phyloP scores from a whole-genome alignment of 2,888 invertebrate genomes.

The Oscheius onirici region DNA sequence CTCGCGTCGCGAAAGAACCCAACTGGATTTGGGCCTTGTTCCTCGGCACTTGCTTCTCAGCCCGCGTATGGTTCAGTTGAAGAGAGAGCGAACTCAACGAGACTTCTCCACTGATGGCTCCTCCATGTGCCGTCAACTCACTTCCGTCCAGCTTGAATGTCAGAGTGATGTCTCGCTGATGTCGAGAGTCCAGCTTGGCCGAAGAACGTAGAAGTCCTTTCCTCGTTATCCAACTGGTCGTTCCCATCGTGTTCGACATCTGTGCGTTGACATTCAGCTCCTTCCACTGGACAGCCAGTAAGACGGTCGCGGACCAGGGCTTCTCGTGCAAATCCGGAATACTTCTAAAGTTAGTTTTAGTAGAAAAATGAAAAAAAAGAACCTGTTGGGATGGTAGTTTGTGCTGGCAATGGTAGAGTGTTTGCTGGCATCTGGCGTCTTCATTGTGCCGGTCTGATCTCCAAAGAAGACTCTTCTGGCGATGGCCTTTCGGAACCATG shows the following conservation, averaged over 20 bases:
- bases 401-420: constrained; percentile 27
- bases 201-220: constrained; percentile 52
- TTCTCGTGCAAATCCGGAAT: constrained; percentile 16
- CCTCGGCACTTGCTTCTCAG: constrained; percentile 44
- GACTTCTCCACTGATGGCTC: constrained; percentile 95
- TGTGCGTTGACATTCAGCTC: constrained; percentile 92
- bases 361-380: not conserved
- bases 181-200: constrained; percentile 54
- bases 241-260: constrained; percentile 99
- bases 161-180: constrained; percentile 54
- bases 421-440: constrained; percentile 12
- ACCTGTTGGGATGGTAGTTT: not conserved
- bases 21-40: constrained; percentile 56
- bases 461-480: constrained; percentile 88
- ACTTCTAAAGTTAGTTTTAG: not conserved
- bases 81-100: constrained; percentile 70
- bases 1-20: constrained; percentile 76
- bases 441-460: constrained; percentile 75
- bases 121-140: constrained; percentile 92
- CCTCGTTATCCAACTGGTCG: constrained; percentile 80
- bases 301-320: constrained; percentile 55
- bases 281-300: constrained; percentile 95
- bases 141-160: constrained; percentile 77
- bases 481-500: constrained; percentile 85
- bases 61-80: constrained; percentile 35